Conservation (phyloP, 2,888 invertebrate species). For the Nebria salina region DNA sequence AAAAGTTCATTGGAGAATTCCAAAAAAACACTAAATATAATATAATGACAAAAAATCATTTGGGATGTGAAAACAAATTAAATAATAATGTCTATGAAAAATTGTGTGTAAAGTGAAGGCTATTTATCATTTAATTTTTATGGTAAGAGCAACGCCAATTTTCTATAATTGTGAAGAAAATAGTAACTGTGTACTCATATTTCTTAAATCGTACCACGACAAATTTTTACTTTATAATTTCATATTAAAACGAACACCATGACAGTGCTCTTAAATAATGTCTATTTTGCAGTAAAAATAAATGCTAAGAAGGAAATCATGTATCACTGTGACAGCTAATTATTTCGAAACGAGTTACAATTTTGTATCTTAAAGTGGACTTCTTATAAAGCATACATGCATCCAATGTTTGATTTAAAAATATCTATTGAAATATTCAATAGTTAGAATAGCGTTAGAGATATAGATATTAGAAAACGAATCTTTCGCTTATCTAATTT, state of each 20-base stretch:
- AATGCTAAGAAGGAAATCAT: slow-evolving; percentile 37
- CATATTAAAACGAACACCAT: not conserved
- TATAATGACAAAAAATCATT: too few species aligned
- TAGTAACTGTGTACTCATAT: not conserved
- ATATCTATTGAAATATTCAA: not conserved
- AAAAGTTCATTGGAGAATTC: too few species aligned
- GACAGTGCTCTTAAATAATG: not conserved
- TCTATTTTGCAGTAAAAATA: slow-evolving; percentile 4
- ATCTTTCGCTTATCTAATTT: not conserved
- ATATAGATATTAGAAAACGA: not conserved
- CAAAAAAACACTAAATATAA: too few species aligned
- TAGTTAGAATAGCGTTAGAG: not conserved
- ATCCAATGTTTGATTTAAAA: not conserved
- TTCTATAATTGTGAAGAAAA: too few species aligned
- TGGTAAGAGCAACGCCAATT: too few species aligned
- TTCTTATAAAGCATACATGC: not conserved
- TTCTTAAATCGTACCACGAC: not conserved
- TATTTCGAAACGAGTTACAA: slow-evolving; percentile 24
- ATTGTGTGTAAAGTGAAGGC: too few species aligned
- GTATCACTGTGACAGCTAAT: slow-evolving; percentile 39
- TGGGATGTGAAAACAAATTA: too few species aligned
- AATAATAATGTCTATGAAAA: too few species aligned
- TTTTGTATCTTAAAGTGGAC: slow-evolving; percentile 4
- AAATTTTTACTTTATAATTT: not conserved
- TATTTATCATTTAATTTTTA: too few species aligned